Base-by-base conservation (phyloP, 2,113 vertebrate species). In the Phasianus colchicus region DNA sequence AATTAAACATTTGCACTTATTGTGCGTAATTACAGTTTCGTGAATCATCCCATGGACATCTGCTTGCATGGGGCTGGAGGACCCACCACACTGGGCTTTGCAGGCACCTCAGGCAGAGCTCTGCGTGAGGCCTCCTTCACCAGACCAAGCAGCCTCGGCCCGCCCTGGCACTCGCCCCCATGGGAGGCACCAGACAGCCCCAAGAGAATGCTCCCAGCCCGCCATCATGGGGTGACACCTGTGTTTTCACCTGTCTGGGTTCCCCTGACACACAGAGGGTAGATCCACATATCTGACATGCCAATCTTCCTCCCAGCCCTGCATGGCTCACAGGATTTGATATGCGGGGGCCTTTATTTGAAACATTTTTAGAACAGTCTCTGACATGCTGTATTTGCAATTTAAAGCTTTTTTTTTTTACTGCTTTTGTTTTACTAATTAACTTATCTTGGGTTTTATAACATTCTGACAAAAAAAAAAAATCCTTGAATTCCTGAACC, bases 1-100 rank as follows among this genome's bases (percentile, higher is more conserved):
- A 98, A 98, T 98, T 97, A 98, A 97, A 98, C 96, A 98, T 98
- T 97, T 96, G 95, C 92, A 93, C 95, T 95, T 97, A 95, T 95
- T 97, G 96, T 96, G 95, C 85, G 55, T 95, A 97, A 97, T 97
- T 97, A 97, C 75, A 89, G 86, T 94, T 96, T 93, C 86, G 74
- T 87, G 97, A 92, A 93, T 93, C 94, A 97, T 96, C 91, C 93
- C 76, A 9, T 6, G 90, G 95, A 97, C 94, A 96, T 97, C 95
- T 97, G 96, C 96, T 97, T 97, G 95, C 45, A 38, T 77, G 83
- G 91, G 91, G 64, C 76, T 65, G 72, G 1, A 6, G 95, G 94
- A 85, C 80, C 32, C 4, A 10, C 72, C 67, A 58, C 2, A 10
- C 84, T 7, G 67, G 38, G 55, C 88, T 94, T 76, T 34, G 5